Percentiles rank a stretch among this genome's conserved stretches.
Evolutionary conservation across 2,113 vertebrate genomes (phyloP).

Genomic region (Microtus oregoni): DNA sequence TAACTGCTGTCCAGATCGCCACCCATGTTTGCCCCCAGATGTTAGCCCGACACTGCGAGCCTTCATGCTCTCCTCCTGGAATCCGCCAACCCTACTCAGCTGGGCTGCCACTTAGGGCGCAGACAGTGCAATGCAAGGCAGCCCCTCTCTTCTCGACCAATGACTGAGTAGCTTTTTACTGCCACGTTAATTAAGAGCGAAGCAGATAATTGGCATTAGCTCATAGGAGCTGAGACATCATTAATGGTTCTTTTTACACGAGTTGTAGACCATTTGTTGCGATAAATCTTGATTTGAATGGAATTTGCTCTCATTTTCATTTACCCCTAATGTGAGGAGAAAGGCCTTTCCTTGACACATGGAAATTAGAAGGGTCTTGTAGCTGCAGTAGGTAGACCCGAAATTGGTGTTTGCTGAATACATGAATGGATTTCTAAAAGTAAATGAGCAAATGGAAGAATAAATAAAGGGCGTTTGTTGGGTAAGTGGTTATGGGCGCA

Average conservation of each 20-base stretch:
- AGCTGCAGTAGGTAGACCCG: not conserved
- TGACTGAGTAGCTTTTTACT: constrained; percentile 50
- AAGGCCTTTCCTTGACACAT: constrained; percentile 54
- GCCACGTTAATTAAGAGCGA: constrained; percentile 71
- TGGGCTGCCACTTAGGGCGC: not conserved
- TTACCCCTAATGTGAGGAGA: constrained; percentile 28
- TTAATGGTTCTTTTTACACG: constrained; percentile 67
- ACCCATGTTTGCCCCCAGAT: not conserved
- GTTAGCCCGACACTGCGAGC: not conserved
- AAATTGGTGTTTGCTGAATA: constrained; percentile 12
- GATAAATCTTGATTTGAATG: constrained; percentile 68
- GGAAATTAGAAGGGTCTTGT: constrained; percentile 19
- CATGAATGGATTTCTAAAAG: constrained; percentile 23
- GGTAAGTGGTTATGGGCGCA: not conserved
- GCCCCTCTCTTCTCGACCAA: constrained; percentile 22
- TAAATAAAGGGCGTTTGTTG: not conserved
- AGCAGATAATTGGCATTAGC: constrained; percentile 70
- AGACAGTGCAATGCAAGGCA: not conserved
- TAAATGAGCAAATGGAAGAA: not conserved
- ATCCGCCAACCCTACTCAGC: not conserved
- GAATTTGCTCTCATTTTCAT: constrained; percentile 63
- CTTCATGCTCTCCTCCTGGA: not conserved
- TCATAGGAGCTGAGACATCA: constrained; percentile 61
- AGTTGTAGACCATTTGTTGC: constrained; percentile 50
- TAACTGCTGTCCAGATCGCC: not conserved